These are phyloP conservation scores for Cantharis rufa DNA, from an alignment of 2,888 invertebrate genomes.

Conservation along the genomic window DNA sequence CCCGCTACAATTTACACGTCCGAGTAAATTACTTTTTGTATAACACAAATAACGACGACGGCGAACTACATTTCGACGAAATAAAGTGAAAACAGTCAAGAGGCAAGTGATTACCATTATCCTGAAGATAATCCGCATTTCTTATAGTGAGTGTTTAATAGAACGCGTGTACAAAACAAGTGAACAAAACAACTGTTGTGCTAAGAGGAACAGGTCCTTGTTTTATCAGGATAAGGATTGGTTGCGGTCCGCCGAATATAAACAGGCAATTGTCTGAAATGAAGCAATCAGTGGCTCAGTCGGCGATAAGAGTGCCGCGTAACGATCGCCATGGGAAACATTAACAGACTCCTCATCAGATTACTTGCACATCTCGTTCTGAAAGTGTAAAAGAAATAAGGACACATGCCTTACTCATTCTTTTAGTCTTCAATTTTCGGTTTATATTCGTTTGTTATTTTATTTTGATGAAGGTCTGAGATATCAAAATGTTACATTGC, in stretches of 20 bases:
- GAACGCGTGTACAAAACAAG: constrained; percentile 37
- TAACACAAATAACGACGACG: not conserved
- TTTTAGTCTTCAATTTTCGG: constrained; percentile 30
- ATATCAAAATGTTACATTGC: constrained; percentile 1
- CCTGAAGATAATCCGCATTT: constrained; percentile 44
- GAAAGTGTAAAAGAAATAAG: constrained; percentile 41
- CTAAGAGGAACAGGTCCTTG: constrained; percentile 45
- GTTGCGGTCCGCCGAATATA: constrained; percentile 58
- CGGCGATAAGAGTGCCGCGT: constrained; percentile 57
- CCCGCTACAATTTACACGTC: not conserved
- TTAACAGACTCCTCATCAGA: constrained; percentile 59
- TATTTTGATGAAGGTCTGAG: not conserved
- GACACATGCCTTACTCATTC: constrained; percentile 33
- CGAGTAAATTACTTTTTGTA: not conserved
- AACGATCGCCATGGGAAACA: constrained; percentile 58
- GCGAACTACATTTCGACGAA: constrained; percentile 11
- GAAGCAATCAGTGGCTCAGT: constrained; percentile 58
- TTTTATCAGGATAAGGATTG: constrained; percentile 51
- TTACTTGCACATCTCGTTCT: constrained; percentile 55
- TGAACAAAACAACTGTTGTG: constrained; percentile 40
- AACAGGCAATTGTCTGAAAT: constrained; percentile 60
- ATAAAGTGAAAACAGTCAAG: constrained; percentile 40
- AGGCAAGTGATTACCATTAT: constrained; percentile 46
- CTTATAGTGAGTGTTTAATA: constrained; percentile 44
- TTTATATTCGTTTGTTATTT: constrained; percentile 14